Evolutionary conservation across 1,140 invertebrate genomes (phyloP).

Genomic region (Drosophila ogumai): DNA sequence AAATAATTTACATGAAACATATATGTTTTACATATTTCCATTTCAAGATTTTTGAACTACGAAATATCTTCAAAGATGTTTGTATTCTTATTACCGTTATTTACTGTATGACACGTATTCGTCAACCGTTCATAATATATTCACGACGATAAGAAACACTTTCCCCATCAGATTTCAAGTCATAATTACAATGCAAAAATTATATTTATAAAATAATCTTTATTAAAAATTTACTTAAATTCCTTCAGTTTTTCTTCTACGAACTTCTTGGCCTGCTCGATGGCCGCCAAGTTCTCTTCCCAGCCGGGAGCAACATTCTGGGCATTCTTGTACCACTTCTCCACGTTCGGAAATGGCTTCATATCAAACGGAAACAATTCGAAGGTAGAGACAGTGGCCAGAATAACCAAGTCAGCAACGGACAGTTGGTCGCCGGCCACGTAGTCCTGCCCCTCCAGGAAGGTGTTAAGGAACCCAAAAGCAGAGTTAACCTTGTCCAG

Average conservation of each 20-base stretch:
- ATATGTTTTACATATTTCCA: no score
- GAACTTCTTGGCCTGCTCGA: conserved; percentile 25
- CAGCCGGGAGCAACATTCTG: conserved; percentile 88
- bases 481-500: conserved; percentile 88
- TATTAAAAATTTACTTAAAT: conserved; percentile 9
- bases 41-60: no score
- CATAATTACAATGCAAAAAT: background rate
- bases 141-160: background rate
- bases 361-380: conserved; percentile 88
- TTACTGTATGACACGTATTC: background rate
- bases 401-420: conserved; percentile 89
- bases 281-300: conserved; percentile 36
- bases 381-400: conserved; percentile 88
- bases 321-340: conserved; percentile 89
- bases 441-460: conserved; percentile 88
- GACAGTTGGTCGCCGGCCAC: conserved; percentile 89
- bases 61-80: background rate
- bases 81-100: background rate
- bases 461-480: conserved; percentile 88
- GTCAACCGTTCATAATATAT: background rate
- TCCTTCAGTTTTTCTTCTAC: background rate
- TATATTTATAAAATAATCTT: background rate
- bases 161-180: background rate
- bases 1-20: no score
- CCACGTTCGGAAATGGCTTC: conserved; percentile 89